A percentile compares a stretch with the other conserved stretches of the same genome.
These are phyloP conservation scores for Meloidogyne hapla DNA, from an alignment of 1,140 invertebrate species.

Conservation along the genomic window DNA sequence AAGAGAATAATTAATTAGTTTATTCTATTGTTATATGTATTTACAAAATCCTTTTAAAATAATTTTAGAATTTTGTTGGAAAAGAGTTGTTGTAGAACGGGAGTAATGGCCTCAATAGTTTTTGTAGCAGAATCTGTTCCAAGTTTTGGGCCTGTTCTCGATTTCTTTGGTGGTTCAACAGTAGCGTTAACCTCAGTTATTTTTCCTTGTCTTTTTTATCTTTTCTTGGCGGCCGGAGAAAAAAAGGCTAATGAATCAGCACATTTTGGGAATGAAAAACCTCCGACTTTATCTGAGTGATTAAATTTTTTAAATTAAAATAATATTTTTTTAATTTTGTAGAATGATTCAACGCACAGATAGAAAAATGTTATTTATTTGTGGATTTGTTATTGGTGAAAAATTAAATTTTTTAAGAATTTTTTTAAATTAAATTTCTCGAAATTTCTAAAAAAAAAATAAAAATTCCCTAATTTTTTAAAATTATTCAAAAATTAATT, in stretches of 20 bases:
- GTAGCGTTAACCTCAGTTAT: slow-evolving; percentile 80
- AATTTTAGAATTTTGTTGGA: slow-evolving; percentile 76
- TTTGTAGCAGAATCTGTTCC: slow-evolving; percentile 80
- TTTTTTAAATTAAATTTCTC: too few relatives aligned
- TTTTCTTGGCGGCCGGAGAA: slow-evolving; percentile 67
- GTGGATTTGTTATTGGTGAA: slow-evolving; percentile 22
- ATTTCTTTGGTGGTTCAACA: slow-evolving; percentile 79
- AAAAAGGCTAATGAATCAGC: slow-evolving; percentile 27
- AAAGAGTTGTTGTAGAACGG: slow-evolving; percentile 75
- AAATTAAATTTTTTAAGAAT: too few relatives aligned
- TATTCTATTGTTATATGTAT: too few relatives aligned
- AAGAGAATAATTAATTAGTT: too few relatives aligned
- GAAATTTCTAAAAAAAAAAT: too few relatives aligned
- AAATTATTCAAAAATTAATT: background rate
- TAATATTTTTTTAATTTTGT: background rate
- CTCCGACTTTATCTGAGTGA: slow-evolving; percentile 20
- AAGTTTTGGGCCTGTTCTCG: slow-evolving; percentile 82
- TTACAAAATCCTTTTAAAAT: slow-evolving; percentile 8
- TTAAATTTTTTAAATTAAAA: background rate
- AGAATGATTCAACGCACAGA: slow-evolving; percentile 27
- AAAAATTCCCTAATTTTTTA: too few relatives aligned
- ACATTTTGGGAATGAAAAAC: slow-evolving; percentile 23
- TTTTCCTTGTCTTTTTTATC: slow-evolving; percentile 79
- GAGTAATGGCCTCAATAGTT: slow-evolving; percentile 73
- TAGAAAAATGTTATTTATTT: slow-evolving; percentile 5